Conservation (phyloP, 1,140 invertebrate genomes). For the Drosophila ironensis region DNA sequence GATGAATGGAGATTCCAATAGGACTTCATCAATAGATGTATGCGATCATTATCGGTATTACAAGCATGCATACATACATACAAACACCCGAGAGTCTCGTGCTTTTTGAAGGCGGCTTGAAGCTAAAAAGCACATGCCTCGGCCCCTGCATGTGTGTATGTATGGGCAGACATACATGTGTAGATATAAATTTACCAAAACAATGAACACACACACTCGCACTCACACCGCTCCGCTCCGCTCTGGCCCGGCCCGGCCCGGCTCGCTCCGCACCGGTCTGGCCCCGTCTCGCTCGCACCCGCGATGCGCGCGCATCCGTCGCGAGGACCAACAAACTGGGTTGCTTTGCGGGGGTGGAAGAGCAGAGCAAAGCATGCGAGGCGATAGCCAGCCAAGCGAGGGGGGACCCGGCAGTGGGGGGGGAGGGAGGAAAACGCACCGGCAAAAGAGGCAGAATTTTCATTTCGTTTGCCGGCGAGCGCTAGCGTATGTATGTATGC, state of each 20-base stretch:
- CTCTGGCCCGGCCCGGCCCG: no score
- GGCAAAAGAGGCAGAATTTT: slow-evolving; percentile 73
- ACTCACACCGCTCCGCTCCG: no score
- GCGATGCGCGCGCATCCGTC: slow-evolving; percentile 19
- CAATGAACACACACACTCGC: slow-evolving; percentile 58
- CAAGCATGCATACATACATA: no score
- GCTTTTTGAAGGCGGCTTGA: slow-evolving; percentile 5
- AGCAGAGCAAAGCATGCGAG: no score
- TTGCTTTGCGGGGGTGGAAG: slow-evolving; percentile 43
- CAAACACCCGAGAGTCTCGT: no score
- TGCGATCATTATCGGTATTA: no score
- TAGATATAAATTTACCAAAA: slow-evolving; percentile 76
- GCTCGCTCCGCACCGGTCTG: no score
- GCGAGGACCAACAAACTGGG: slow-evolving; percentile 58
- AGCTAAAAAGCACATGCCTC: slow-evolving; percentile 8
- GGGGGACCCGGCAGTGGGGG: no score
- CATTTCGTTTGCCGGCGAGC: slow-evolving; percentile 62
- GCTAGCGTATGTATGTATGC: slow-evolving; percentile 19
- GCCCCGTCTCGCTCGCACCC: slow-evolving; percentile 27
- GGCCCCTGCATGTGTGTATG: not conserved
- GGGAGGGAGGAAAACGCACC: slow-evolving; percentile 29
- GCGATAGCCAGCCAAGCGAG: no score
- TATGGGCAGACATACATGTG: slow-evolving; percentile 27
- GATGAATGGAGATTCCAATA: no score
- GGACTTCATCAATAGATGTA: no score